Percentiles rank a stretch among this genome's conserved stretches.
phyloP scores from a whole-genome alignment of 2,797 vertebrate species.

The Semotilus atromaculatus region DNA sequence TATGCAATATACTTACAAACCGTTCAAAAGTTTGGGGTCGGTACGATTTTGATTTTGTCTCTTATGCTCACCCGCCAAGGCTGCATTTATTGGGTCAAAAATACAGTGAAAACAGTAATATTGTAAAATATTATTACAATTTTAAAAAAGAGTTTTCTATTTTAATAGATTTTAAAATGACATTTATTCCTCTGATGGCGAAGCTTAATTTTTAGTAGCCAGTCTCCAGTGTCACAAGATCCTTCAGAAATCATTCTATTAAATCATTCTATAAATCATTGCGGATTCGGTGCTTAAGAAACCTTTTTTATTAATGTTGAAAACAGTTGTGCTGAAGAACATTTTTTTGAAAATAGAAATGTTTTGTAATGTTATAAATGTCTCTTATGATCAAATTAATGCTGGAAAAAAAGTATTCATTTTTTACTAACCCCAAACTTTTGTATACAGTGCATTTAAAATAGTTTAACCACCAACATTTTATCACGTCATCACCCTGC shows the following conservation, averaged over 20 bases:
- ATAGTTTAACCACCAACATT: not conserved
- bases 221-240: not conserved
- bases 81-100: not conserved
- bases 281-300: not conserved
- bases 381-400: not conserved
- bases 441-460: not conserved
- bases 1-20: not conserved
- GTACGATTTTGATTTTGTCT: not conserved
- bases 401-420: not conserved
- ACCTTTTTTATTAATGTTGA: not conserved
- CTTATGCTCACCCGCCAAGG: not conserved
- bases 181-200: not conserved
- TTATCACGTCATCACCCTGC: slow-evolving; percentile 13
- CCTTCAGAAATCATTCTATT: not conserved
- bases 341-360: not conserved
- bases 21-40: not conserved
- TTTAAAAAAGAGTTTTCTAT: not conserved
- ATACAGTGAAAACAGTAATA: not conserved
- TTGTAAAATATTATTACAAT: not conserved
- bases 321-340: not conserved
- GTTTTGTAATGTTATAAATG: not conserved
- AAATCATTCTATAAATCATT: not conserved
- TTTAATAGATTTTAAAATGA: not conserved
- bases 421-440: not conserved
- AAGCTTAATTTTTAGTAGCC: too few species aligned